phyloP scores from a whole-genome alignment of 2,888 invertebrate species.

The Hylaea fasciaria region DNA sequence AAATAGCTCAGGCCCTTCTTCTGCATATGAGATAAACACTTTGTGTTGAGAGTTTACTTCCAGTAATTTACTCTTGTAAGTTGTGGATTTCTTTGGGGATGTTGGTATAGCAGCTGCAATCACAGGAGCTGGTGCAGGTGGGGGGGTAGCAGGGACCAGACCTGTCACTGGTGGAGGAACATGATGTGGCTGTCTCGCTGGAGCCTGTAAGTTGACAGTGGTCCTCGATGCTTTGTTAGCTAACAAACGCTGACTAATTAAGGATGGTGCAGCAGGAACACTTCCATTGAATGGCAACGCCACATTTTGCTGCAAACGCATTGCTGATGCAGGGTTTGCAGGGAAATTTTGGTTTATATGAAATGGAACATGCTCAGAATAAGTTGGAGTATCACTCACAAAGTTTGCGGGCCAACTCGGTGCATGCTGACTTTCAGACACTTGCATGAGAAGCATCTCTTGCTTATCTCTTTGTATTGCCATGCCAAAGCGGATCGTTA shows the following conservation, averaged over 20 bases:
- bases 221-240: slow-evolving; percentile 69
- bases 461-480: slow-evolving; percentile 77
- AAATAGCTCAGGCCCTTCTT: slow-evolving; percentile 92
- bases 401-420: slow-evolving; percentile 65
- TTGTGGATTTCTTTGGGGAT: slow-evolving; percentile 75
- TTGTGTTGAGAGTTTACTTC: slow-evolving; percentile 84
- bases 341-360: slow-evolving; percentile 75
- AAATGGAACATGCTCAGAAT: slow-evolving; percentile 75
- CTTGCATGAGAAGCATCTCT: slow-evolving; percentile 67
- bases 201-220: slow-evolving; percentile 66
- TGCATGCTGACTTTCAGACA: slow-evolving; percentile 51
- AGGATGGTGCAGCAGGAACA: slow-evolving; percentile 56
- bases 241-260: slow-evolving; percentile 68
- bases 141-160: slow-evolving; percentile 24
- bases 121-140: slow-evolving; percentile 42
- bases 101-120: slow-evolving; percentile 50
- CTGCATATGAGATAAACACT: slow-evolving; percentile 90
- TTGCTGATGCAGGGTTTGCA: slow-evolving; percentile 74
- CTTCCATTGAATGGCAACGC: slow-evolving; percentile 67
- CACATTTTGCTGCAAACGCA: slow-evolving; percentile 72
- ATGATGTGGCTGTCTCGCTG: slow-evolving; percentile 65
- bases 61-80: slow-evolving; percentile 81
- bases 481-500: slow-evolving; percentile 74
- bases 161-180: slow-evolving; percentile 34
- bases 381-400: slow-evolving; percentile 57